Evolutionary conservation across 1,140 invertebrate genomes (phyloP), one percentile per base, ranked within the genome.

Genomic region (Camponotus floridanus): DNA sequence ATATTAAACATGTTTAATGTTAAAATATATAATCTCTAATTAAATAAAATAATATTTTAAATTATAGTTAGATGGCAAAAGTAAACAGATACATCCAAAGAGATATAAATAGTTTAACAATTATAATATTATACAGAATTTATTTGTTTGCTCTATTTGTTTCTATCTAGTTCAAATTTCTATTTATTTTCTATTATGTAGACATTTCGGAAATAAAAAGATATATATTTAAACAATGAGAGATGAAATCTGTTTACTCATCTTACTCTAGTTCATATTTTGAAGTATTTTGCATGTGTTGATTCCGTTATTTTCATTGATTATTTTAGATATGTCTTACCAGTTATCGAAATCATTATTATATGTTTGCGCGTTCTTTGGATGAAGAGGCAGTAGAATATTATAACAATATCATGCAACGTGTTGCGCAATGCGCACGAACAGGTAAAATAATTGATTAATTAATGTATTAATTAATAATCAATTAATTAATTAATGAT

Each of bases 281-380:
- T 45, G 5, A 33, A 1, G 0, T 68, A 18, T 21, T 36, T 26
- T 48, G 9, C 26, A 26, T 26, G 26, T 26, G 26, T 86, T 51
- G 5, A 57, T 79, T 71, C 42, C 9, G 6, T 87, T 6, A 3
- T 62, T 31, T 42, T 85, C 31, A 9, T 85, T 55, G 48, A 83
- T 51, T 59, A 51, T 80, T 86, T 62, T n/a, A 92, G 88, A 88
- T 94, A 55, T 88, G 64, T 11, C 70, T 94, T 4, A 89, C 88
- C 15, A 73, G 85, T 21, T 92, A 88, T 45, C 86, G 80, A 11
- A 92, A 76, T 81, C 91, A 91, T 15, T 81, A 71, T 68, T 4
- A 61, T 11, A 42, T 94, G 3, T 94, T 88, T 68, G 89, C 89
- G 1, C 91, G 92, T 0, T 90, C 90, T 79, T 26, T 93, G 1